Evolutionary conservation across 2,888 invertebrate genomes (phyloP), one percentile per base, ranked within the genome.

Genomic region (Agrotis segetum): DNA sequence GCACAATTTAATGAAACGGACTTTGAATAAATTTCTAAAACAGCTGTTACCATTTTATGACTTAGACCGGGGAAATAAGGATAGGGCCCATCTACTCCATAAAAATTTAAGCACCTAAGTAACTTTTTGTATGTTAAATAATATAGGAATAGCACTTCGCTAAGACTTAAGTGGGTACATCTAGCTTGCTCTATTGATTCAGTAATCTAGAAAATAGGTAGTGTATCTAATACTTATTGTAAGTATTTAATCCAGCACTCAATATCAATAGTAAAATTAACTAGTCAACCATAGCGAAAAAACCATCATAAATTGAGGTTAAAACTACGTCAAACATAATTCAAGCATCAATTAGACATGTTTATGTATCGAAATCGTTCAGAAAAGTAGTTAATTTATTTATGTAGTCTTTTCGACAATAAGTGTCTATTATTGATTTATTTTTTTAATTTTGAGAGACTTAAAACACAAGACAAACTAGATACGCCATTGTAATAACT

Each of bases 1-100:
- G 64, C n/a, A 58, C 29, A 56, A 67, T 71, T 60, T 71, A 65
- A 71, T 74, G 56, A 70, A 60, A 66, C 65, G 29, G 29, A 29
- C 58, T 68, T 58, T 49, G 47, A 75, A 71, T 68, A 74, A 65
- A 68, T 64, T 75, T 78, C 40, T 52, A 55, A 75, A 75, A 75
- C 72, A 67, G 71, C 46, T 74, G 73, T 63, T 69, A 19, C 29
- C 50, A 62, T 76, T 81, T 73, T 67, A 75, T 67, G 47, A 40
- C 47, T 59, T 21, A 67, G 44, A 44, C 24, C 11, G 34, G 14
- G 44, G 34, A 46, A 64, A 52, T 16, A 17, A 14, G 17, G 19
- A n/a, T 21, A n/a, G 13, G 17, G 24, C 13, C 14, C n/a, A 19
- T 34, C 14, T 34, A 14, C n/a, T 53, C 17, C 16, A 59, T 44